phyloP scores from a whole-genome alignment of 2,113 vertebrate species.

The Malurus elegans region DNA sequence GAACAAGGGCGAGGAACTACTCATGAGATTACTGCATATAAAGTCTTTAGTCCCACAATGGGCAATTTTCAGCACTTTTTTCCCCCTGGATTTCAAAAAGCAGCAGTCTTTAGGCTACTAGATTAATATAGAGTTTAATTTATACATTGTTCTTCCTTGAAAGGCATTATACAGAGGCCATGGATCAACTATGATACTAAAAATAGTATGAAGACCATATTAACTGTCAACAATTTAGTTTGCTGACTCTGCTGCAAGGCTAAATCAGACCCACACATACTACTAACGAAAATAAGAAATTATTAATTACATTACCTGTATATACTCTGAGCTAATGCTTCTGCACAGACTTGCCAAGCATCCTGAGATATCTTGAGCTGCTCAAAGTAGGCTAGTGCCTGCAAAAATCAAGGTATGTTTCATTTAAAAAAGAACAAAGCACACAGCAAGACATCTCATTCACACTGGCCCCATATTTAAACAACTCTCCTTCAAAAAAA shows the following conservation, averaged over 20 bases:
- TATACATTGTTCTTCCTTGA: neutral
- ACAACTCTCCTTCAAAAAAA: neutral
- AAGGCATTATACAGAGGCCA: neutral
- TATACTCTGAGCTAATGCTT: slow-evolving; percentile 87
- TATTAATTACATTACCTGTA: slow-evolving; percentile 82
- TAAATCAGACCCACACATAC: neutral
- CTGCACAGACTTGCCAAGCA: slow-evolving; percentile 96
- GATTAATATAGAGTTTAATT: neutral
- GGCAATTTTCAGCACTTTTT: neutral
- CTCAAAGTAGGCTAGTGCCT: slow-evolving; percentile 97
- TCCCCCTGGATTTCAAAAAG: neutral
- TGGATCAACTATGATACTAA: neutral
- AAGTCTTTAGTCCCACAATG: neutral
- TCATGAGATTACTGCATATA: neutral
- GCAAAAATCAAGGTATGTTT: slow-evolving; percentile 13
- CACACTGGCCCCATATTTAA: neutral
- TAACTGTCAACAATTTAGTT: neutral
- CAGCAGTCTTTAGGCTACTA: neutral
- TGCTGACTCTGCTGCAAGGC: neutral
- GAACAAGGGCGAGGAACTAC: neutral
- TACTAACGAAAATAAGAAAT: neutral
- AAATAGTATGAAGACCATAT: neutral
- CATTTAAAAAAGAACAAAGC: neutral
- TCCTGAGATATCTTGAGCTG: slow-evolving; percentile 96
- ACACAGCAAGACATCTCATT: neutral